Evolutionary conservation across 2,888 invertebrate genomes (phyloP), one percentile per base, ranked within the genome.

Genomic region (Aphidius colemani): DNA sequence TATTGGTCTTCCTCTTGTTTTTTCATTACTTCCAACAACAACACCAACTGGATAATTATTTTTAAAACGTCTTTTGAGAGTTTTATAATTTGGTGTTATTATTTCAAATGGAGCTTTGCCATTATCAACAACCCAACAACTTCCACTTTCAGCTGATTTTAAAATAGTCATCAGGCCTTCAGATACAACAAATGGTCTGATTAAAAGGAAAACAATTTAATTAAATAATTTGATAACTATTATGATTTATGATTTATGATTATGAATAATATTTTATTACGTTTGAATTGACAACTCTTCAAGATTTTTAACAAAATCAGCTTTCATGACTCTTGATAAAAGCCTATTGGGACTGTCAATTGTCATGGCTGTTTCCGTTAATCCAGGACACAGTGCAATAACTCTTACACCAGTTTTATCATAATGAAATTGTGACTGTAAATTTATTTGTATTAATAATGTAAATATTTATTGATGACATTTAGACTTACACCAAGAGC

Each of bases 331-430:
- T 64, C 80, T 64, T 5, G 80, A 80, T 3, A 77, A 67, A 8
- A 79, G 68, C 56, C 75, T 76, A 61, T 80, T 79, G 2, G 80
- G 77, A 44, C 79, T 77, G 64, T 80, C 73, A 51, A 75, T 74
- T 7, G 78, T 75, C 8, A 82, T 69, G 0, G 78, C 77, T 0
- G 83, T 83, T 58, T 81, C 78, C 3, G 83, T 83, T 39, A 80
- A 68, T 4, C 83, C 83, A 0, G 84, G 83, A 63, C 83, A 83
- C 18, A 84, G 66, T 0, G 82, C 77, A 63, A 83, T 69, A 7
- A 83, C 78, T 41, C 77, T 77, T 13, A 84, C 75, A 50, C 82
- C 80, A 6, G 81, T 81, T 59, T 75, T 75, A 51, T 82, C 75
- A 57, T 74, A 76, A 53, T 79, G 75, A 58, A 74, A 71, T 45